A percentile compares a stretch with the other conserved stretches of the same genome.
Conservation (phyloP, 2,888 invertebrate species). For the Xylocampa areola region DNA sequence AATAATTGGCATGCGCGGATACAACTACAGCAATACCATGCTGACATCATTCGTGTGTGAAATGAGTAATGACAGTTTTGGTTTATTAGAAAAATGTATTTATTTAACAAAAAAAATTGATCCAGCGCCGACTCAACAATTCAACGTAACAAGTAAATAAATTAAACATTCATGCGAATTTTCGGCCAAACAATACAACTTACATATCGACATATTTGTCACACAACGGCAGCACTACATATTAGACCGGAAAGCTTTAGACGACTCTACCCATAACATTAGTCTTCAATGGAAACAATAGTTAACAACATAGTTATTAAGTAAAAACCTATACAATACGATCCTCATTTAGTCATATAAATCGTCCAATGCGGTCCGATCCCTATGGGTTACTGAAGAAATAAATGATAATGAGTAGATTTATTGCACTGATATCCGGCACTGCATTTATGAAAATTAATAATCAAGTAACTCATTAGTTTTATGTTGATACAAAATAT, state of each 20-base stretch:
- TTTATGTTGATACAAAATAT: conserved; percentile 73
- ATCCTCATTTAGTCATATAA: conserved; percentile 43
- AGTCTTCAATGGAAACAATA: conserved; percentile 56
- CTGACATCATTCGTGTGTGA: conserved; percentile 87
- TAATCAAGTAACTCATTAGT: conserved; percentile 62
- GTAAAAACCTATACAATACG: conserved; percentile 45
- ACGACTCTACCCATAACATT: conserved; percentile 60
- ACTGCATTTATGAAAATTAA: conserved; percentile 70
- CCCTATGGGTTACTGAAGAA: conserved; percentile 62
- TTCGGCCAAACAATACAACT: conserved; percentile 85
- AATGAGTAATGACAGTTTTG: conserved; percentile 81
- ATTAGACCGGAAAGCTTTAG: conserved; percentile 66
- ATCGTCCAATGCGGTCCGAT: conserved; percentile 63
- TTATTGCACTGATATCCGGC: conserved; percentile 72
- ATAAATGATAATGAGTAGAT: conserved; percentile 65
- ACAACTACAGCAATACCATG: conserved; percentile 86
- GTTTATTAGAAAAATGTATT: conserved; percentile 86
- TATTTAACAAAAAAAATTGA: conserved; percentile 87
- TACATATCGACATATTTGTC: conserved; percentile 80
- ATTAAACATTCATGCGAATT: conserved; percentile 86
- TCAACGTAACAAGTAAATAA: conserved; percentile 84
- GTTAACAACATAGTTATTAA: conserved; percentile 44
- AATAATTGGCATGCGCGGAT: conserved; percentile 86
- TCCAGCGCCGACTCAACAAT: conserved; percentile 86
- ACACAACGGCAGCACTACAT: conserved; percentile 82